Evolutionary conservation across 37 sponge, comb jelly and placozoan species (phyloP).

Genomic region (Hormiphora californensis): DNA sequence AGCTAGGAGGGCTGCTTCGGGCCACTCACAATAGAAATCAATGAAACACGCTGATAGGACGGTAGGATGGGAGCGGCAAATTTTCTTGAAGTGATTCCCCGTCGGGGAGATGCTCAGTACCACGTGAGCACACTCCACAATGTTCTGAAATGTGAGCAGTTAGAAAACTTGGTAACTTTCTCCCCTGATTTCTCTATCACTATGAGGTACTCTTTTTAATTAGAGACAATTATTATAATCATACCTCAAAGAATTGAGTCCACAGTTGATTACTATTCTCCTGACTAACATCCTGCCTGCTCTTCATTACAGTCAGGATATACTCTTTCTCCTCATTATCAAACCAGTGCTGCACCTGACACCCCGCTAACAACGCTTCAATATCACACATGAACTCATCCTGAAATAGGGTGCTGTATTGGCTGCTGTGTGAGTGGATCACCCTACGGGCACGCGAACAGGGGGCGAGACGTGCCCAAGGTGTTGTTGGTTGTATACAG

Average conservation of each 20-base stretch:
- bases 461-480: too few relatives aligned
- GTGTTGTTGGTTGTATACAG: too few relatives aligned
- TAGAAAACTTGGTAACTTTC: neutral
- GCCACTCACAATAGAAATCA: slow-evolving; percentile 69
- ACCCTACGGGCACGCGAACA: too few relatives aligned
- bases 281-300: neutral
- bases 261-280: neutral
- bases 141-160: slow-evolving; percentile 6
- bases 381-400: slow-evolving; percentile 53
- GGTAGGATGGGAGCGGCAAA: slow-evolving; percentile 59
- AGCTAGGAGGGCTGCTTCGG: slow-evolving; percentile 57
- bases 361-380: slow-evolving; percentile 57
- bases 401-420: too few relatives aligned
- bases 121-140: slow-evolving; percentile 57
- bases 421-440: too few relatives aligned
- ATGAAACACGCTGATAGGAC: slow-evolving; percentile 57
- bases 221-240: neutral
- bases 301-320: slow-evolving; percentile 50
- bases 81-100: slow-evolving; percentile 23
- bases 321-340: slow-evolving; percentile 59
- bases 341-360: slow-evolving; percentile 58
- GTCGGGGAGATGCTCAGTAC: slow-evolving; percentile 60
- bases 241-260: neutral
- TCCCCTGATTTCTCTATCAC: neutral
- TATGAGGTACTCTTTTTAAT: neutral